A percentile compares a stretch with the other conserved stretches of the same genome.
phyloP scores from a whole-genome alignment of 23 tunicate species.

The Ciona savignyi region DNA sequence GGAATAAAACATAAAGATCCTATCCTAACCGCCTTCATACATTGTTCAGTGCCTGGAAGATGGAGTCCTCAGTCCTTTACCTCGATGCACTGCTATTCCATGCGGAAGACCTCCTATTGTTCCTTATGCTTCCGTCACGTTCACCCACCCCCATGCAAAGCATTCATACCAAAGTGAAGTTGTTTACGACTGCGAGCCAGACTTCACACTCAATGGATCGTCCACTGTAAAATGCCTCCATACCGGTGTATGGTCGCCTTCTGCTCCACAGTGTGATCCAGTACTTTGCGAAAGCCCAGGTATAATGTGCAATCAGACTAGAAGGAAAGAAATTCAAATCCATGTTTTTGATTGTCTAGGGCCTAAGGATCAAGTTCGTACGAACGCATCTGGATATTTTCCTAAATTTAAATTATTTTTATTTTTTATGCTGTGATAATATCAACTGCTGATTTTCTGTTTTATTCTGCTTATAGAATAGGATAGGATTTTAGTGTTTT shows the following conservation, averaged over 20 bases:
- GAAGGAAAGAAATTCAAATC: no score
- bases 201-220: constrained; percentile 27
- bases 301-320: no score
- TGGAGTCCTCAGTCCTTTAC: constrained; percentile 15
- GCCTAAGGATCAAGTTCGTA: no score
- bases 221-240: neutral
- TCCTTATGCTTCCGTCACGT: constrained; percentile 9
- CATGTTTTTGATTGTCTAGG: no score
- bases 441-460: no score
- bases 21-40: no score
- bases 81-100: constrained; percentile 34
- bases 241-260: constrained; percentile 12
- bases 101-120: constrained; percentile 36
- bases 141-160: constrained; percentile 17
- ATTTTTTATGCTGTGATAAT: no score
- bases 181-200: constrained; percentile 25
- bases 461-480: no score
- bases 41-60: constrained; percentile 18
- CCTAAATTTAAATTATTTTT: no score
- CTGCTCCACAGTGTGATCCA: constrained; percentile 35
- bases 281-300: constrained; percentile 24
- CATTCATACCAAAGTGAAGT: constrained; percentile 24
- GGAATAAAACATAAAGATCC: no score
- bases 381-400: no score
- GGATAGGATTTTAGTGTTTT: no score